These are phyloP conservation scores for Eunapius fragilis DNA, from an alignment of 37 sponge, comb jelly and placozoan species.

Conservation along the genomic window DNA sequence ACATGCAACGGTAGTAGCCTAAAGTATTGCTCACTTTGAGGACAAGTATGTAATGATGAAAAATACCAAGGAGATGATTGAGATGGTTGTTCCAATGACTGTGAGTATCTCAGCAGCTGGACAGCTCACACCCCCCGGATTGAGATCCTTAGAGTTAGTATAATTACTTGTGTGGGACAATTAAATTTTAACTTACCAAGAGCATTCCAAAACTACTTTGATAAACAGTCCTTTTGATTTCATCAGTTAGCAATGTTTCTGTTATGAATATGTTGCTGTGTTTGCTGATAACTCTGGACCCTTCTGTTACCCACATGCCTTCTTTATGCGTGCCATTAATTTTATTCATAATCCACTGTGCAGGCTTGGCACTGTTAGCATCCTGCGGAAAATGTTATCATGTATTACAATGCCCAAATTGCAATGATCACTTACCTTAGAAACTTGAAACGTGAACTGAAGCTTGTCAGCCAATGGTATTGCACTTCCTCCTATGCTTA, in stretches of 20 bases:
- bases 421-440: background rate
- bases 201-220: slow-evolving; percentile 40
- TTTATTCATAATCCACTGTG: slow-evolving; percentile 46
- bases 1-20: background rate
- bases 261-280: background rate
- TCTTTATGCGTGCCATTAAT: background rate
- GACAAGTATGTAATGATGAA: slow-evolving; percentile 34
- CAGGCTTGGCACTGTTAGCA: slow-evolving; percentile 69
- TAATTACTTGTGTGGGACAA: background rate
- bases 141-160: slow-evolving; percentile 45
- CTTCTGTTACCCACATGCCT: slow-evolving; percentile 37
- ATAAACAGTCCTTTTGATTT: background rate
- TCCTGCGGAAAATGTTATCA: too few species aligned
- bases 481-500: background rate
- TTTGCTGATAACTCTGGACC: slow-evolving; percentile 1
- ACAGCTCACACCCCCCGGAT: slow-evolving; percentile 7
- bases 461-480: background rate
- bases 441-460: background rate
- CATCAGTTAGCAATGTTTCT: background rate
- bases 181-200: slow-evolving; percentile 41
- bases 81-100: slow-evolving; percentile 54
- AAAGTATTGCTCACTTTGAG: slow-evolving; percentile 44
- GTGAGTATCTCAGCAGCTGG: slow-evolving; percentile 37
- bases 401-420: background rate
- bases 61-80: slow-evolving; percentile 39